Conservation (phyloP, 2,888 invertebrate genomes). For the Thymelicus acteon region DNA sequence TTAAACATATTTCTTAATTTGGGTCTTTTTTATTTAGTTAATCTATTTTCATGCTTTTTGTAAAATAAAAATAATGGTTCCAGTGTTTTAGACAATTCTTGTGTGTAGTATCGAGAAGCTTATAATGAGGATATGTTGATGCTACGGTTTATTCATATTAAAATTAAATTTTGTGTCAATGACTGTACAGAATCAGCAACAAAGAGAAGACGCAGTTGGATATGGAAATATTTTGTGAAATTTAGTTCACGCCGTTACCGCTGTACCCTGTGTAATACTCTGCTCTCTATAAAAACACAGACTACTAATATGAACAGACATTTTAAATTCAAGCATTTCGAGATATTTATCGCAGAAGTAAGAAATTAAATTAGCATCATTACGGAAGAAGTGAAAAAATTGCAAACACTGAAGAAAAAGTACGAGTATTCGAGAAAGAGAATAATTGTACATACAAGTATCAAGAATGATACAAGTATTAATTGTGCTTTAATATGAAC, state of each 20-base stretch:
- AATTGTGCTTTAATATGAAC: too few species aligned
- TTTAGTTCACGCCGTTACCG: slow-evolving; percentile 71
- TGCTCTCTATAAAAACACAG: slow-evolving; percentile 76
- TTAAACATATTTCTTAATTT: too few species aligned
- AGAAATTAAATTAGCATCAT: neutral
- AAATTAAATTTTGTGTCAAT: neutral
- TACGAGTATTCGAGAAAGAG: neutral
- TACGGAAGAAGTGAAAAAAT: neutral
- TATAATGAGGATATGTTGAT: too few species aligned
- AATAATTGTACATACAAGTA: too few species aligned
- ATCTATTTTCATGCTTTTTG: too few species aligned
- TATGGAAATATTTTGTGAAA: slow-evolving; percentile 77
- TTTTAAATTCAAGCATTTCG: neutral
- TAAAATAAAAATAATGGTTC: too few species aligned
- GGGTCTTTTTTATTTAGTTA: too few species aligned
- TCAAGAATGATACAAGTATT: too few species aligned
- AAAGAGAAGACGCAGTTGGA: slow-evolving; percentile 73
- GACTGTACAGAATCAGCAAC: slow-evolving; percentile 50
- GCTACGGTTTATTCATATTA: neutral
- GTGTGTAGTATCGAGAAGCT: too few species aligned
- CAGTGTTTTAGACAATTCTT: too few species aligned
- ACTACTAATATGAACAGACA: slow-evolving; percentile 73
- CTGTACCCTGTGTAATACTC: slow-evolving; percentile 70
- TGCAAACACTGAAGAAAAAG: neutral
- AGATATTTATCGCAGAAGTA: neutral